Evolutionary conservation across 2,113 vertebrate species (phyloP).

Genomic region (Phalacrocorax aristotelis): DNA sequence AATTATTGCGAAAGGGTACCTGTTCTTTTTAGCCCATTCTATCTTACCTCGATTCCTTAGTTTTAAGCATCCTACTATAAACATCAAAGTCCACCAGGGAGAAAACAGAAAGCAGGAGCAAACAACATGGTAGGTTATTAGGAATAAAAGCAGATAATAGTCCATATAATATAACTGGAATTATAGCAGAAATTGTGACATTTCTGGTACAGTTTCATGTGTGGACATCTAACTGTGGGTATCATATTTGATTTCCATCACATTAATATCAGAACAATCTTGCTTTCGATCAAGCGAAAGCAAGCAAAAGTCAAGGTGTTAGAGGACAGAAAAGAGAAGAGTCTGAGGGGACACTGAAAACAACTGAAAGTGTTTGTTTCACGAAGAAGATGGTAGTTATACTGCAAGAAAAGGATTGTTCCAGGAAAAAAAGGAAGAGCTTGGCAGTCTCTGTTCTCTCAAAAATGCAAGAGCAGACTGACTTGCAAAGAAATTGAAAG

Average conservation of each 20-base stretch:
- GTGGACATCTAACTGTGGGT: background rate
- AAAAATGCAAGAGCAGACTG: background rate
- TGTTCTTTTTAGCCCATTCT: background rate
- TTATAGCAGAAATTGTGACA: background rate
- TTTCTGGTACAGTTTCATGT: background rate
- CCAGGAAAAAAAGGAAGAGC: background rate
- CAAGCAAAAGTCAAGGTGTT: background rate
- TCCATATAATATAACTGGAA: background rate
- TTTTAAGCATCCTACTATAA: background rate
- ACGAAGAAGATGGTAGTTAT: background rate
- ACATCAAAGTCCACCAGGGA: background rate
- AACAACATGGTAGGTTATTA: background rate
- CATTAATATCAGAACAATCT: background rate
- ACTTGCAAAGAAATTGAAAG: background rate
- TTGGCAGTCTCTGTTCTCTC: background rate
- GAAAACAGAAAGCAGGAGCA: background rate
- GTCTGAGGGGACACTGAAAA: background rate
- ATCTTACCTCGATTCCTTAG: background rate
- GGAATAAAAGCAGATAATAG: background rate
- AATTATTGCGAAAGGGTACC: background rate
- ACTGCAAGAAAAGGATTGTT: background rate
- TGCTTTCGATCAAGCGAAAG: background rate
- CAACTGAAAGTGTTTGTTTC: background rate
- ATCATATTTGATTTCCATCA: background rate
- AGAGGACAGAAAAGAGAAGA: background rate